A percentile compares a stretch with the other conserved stretches of the same genome.
Evolutionary conservation across 2,797 vertebrate species (phyloP).

Genomic region (Naso thynnoides): DNA sequence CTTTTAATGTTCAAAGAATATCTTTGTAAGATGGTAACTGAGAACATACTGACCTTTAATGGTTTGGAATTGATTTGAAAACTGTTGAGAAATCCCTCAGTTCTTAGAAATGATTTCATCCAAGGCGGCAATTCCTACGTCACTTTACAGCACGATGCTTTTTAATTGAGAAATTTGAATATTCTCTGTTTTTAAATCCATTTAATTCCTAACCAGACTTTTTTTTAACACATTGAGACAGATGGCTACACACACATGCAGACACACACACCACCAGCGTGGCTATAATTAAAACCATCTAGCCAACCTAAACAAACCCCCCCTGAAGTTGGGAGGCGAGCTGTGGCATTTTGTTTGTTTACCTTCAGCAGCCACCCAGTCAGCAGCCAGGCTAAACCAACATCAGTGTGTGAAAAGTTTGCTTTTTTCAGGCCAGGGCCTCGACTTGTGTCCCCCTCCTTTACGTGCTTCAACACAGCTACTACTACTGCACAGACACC

Average conservation of each 20-base stretch:
- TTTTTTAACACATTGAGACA: conserved; percentile 22
- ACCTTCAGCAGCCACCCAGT: conserved; percentile 49
- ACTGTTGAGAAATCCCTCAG: too few relatives aligned
- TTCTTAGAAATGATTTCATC: neutral
- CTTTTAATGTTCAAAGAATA: conserved; percentile 6
- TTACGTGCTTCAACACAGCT: neutral
- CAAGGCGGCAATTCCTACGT: neutral
- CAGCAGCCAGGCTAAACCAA: conserved; percentile 42
- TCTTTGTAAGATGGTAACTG: neutral
- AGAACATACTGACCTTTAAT: neutral
- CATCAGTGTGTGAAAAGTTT: conserved; percentile 42
- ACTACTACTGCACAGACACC: conserved; percentile 51
- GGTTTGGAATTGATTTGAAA: neutral
- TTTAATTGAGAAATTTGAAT: neutral
- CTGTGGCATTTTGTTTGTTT: conserved; percentile 65
- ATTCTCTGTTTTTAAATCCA: conserved; percentile 27
- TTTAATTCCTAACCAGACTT: conserved; percentile 16
- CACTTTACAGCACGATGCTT: neutral
- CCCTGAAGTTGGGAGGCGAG: neutral
- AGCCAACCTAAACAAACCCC: conserved; percentile 28
- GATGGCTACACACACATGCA: conserved; percentile 34
- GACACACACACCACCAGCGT: conserved; percentile 19
- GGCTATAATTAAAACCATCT: conserved; percentile 60
- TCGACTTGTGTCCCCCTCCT: conserved; percentile 35
- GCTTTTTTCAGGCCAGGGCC: conserved; percentile 38